Conservation (phyloP, 2,888 invertebrate genomes). For the Metalampra italica region DNA sequence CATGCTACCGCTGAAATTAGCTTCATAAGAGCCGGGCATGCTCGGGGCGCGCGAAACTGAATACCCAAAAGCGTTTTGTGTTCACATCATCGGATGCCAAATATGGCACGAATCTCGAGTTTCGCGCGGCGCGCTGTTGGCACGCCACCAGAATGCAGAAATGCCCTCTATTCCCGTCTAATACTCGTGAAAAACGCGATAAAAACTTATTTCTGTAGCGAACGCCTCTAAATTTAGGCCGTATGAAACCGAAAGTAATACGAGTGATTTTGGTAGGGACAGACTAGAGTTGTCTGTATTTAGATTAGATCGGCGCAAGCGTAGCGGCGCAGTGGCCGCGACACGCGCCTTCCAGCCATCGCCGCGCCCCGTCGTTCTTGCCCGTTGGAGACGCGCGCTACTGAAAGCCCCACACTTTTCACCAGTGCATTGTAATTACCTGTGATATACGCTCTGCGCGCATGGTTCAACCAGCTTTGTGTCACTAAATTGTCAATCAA, state of each 20-base stretch:
- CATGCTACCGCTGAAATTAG: constrained; percentile 53
- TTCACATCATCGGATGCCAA: constrained; percentile 61
- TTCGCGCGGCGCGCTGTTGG: constrained; percentile 57
- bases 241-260: constrained; percentile 75
- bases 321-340: constrained; percentile 25
- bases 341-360: constrained; percentile 22
- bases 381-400: constrained; percentile 10
- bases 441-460: constrained; percentile 14
- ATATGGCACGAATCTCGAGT: constrained; percentile 76
- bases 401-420: constrained; percentile 10
- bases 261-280: constrained; percentile 72
- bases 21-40: constrained; percentile 19
- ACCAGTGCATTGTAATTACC: constrained; percentile 5
- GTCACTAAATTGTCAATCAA: constrained; percentile 26
- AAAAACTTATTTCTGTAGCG: constrained; percentile 75
- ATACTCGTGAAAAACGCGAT: constrained; percentile 62
- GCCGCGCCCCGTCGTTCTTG: too few species aligned
- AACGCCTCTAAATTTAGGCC: constrained; percentile 76
- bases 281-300: constrained; percentile 72
- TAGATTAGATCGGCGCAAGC: constrained; percentile 62
- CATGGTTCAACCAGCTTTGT: constrained; percentile 10
- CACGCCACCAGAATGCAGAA: constrained; percentile 58
- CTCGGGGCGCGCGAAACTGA: constrained; percentile 55
- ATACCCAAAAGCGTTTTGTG: constrained; percentile 66
- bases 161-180: constrained; percentile 67